Base-by-base conservation (phyloP, 2,797 vertebrate genomes). In the Pseudochromis fuscus region DNA sequence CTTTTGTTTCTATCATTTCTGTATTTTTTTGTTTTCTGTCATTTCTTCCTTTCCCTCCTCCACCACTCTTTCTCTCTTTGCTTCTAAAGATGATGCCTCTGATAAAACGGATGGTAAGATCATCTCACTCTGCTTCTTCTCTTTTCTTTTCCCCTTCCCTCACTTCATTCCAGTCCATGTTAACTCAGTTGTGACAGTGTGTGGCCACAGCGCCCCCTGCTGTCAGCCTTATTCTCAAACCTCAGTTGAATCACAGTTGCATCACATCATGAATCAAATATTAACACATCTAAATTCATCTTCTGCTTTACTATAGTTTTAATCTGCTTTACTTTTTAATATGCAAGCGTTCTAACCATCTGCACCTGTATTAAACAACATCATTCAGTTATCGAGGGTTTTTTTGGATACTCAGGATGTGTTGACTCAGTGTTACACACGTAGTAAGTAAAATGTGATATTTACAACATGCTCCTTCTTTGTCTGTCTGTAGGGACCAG, bases 21-120 rank as follows among this genome's bases (percentile, higher is more conserved):
- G 7, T 76, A 44, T 51, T 67, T 44, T 19, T 3, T 35, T 27
- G 0, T 44, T 61, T 52, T 56, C 42, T 77, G 3, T 65, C 19
- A 4, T 76, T 79, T 72, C 25, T 21, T 44, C 45, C 15, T 68
- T 51, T 42, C 49, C 45, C 52, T 66, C 35, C 7, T 21, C 40
- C 51, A 51, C 28, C 11, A 25, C 30, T 49, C 23, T 60, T 24
- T 58, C 30, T 48, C 28, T 94, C 93, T 80, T 76, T 94, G 94
- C 94, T 93, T 90, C 95, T 95, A 95, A 97, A 98, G 97, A 98
- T 96, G 97, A 98, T 94, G 94, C 96, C 94, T 96, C 96, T 96
- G 97, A 98, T 96, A 98, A 97, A 95, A 94, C 93, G 93, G 97
- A 99, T 95, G 97, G 97, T 98, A 99, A 99, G 97, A 95, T 93